phyloP scores from a whole-genome alignment of 2,113 vertebrate species.

The Rostratula benghalensis region DNA sequence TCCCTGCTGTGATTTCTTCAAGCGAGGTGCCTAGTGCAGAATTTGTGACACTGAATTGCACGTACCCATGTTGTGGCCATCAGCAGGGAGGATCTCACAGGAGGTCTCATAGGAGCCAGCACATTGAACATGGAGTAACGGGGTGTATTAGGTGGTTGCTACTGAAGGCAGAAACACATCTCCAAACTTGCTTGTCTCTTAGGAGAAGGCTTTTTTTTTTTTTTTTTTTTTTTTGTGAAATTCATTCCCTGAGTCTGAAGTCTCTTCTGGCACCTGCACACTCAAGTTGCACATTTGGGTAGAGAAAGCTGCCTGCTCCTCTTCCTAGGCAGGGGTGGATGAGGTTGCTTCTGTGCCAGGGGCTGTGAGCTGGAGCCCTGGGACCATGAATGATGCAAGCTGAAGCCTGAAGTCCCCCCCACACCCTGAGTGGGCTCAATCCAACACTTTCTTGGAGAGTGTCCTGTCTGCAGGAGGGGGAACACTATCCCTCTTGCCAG shows the following conservation, averaged over 20 bases:
- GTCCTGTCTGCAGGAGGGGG: not conserved
- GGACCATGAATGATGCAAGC: rapidly evolving
- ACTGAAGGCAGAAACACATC: not conserved
- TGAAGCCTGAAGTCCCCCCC: not conserved
- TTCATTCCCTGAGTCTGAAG: not conserved
- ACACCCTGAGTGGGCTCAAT: not conserved
- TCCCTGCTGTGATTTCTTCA: not conserved
- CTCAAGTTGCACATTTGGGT: not conserved
- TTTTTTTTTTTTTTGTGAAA: not conserved
- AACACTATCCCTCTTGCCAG: not conserved
- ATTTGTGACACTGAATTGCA: not conserved
- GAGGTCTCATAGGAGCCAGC: not conserved
- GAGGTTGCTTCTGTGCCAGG: not conserved
- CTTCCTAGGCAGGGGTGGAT: not conserved
- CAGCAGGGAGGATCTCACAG: not conserved
- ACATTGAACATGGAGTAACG: not conserved
- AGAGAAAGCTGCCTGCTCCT: not conserved
- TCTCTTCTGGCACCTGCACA: not conserved
- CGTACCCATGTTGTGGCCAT: not conserved
- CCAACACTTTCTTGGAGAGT: not conserved
- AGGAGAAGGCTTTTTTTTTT: not conserved
- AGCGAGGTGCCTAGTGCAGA: not conserved
- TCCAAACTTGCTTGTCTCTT: not conserved
- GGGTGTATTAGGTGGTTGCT: not conserved
- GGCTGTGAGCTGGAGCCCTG: not conserved